Conservation (phyloP, 1,140 invertebrate genomes). For the Xylocopa sonorina region DNA sequence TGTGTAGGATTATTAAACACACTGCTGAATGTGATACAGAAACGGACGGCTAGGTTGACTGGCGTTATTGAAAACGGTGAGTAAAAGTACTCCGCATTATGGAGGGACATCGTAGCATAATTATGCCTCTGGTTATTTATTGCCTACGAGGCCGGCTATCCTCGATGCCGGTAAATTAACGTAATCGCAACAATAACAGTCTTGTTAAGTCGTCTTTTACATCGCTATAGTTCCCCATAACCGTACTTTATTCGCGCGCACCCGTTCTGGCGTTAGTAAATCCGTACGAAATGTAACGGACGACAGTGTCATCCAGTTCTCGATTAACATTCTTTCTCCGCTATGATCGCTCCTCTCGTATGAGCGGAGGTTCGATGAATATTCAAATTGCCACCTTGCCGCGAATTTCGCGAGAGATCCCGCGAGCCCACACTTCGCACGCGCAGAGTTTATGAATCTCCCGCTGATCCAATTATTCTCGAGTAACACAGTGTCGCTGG, state of each 20-base stretch:
- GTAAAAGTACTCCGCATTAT: not conserved
- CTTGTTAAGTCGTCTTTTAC: conserved; percentile 73
- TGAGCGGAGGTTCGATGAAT: too few relatives aligned
- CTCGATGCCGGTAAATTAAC: conserved; percentile 73
- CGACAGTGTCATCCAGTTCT: not conserved
- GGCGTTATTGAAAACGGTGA: not conserved
- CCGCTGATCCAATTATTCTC: too few relatives aligned
- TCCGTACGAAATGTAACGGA: conserved; percentile 59
- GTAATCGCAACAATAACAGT: conserved; percentile 76
- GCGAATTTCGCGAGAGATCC: too few relatives aligned
- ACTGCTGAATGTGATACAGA: not conserved
- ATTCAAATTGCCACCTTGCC: too few relatives aligned
- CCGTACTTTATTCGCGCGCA: conserved; percentile 55
- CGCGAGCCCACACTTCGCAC: too few relatives aligned
- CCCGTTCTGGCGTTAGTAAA: conserved; percentile 59
- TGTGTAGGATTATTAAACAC: too few relatives aligned
- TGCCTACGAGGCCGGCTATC: conserved; percentile 65
- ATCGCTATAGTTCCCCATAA: conserved; percentile 65
- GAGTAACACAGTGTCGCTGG: too few relatives aligned
- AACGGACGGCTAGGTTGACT: not conserved
- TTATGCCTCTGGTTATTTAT: conserved; percentile 72
- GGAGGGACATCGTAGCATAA: conserved; percentile 42
- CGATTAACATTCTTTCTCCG: too few relatives aligned
- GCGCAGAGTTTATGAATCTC: too few relatives aligned
- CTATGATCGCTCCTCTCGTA: too few relatives aligned